Conservation (phyloP, 2,797 vertebrate species). For the Chiroxiphia lanceolata region DNA sequence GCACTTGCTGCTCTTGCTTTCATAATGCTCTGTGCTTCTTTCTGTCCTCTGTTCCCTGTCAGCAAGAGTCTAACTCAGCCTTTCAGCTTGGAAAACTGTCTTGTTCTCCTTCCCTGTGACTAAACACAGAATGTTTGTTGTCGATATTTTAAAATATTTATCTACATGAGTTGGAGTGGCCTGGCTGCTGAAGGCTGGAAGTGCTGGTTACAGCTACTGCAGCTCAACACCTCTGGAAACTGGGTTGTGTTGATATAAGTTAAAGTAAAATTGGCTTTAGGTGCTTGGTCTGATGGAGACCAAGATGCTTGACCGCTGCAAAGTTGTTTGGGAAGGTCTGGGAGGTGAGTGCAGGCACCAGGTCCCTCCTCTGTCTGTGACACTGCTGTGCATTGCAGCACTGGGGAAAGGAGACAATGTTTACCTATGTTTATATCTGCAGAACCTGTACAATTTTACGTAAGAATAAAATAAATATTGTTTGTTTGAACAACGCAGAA, state of each 20-base stretch:
- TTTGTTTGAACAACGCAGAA: constrained; percentile 25
- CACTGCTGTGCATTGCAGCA: neutral
- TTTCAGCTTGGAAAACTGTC: neutral
- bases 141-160: constrained; percentile 22
- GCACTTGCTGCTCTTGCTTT: neutral
- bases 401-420: constrained; percentile 21
- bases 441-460: neutral
- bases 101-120: neutral
- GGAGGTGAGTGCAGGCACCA: neutral
- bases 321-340: neutral
- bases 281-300: neutral
- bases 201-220: neutral
- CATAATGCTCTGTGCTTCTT: neutral
- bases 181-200: neutral
- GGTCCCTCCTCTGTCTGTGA: neutral
- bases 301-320: neutral
- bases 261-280: neutral
- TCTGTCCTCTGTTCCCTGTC: neutral
- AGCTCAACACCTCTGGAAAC: neutral
- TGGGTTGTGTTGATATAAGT: neutral
- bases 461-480: constrained; percentile 64
- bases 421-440: constrained; percentile 43
- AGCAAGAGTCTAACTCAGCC: neutral
- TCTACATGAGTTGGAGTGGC: neutral
- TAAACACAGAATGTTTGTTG: neutral